Percentiles rank a stretch among this genome's conserved stretches.
phyloP scores from a whole-genome alignment of 2,888 invertebrate genomes.

The Caenorhabditis afra region DNA sequence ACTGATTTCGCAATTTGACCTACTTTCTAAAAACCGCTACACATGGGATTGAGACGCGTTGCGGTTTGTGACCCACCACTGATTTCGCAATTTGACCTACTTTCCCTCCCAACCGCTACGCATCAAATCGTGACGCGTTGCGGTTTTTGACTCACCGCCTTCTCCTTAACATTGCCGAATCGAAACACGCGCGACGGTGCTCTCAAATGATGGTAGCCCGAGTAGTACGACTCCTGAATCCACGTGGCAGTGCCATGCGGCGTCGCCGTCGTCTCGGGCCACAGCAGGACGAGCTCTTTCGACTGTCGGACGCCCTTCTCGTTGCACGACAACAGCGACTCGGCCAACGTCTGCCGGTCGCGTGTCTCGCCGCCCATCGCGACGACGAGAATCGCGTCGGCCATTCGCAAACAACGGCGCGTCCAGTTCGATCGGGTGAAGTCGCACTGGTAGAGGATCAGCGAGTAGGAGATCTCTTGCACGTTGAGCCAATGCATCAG shows the following conservation, averaged over 20 bases:
- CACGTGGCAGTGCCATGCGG: conserved; percentile 84
- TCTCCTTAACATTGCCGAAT: conserved; percentile 8
- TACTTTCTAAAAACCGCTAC: too few species aligned
- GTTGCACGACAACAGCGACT: conserved; percentile 30
- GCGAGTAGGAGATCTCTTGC: conserved; percentile 95
- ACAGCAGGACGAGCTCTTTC: conserved; percentile 94
- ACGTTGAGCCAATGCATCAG: conserved; percentile 97
- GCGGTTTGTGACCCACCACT: too few species aligned
- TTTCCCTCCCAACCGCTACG: too few species aligned
- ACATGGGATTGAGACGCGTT: too few species aligned
- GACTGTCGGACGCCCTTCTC: conserved; percentile 93
- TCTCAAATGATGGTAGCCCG: conserved; percentile 96
- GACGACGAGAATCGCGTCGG: conserved; percentile 96
- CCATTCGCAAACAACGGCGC: conserved; percentile 88
- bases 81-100: too few species aligned
- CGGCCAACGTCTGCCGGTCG: too few species aligned
- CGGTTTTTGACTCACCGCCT: conserved; percentile 7
- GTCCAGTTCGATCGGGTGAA: conserved; percentile 94
- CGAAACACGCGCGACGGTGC: conserved; percentile 95
- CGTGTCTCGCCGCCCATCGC: conserved; percentile 87
- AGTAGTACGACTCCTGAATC: conserved; percentile 96
- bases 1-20: too few species aligned
- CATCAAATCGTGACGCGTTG: too few species aligned
- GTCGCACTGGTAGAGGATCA: conserved; percentile 97
- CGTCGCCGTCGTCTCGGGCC: conserved; percentile 86